Conservation (phyloP, 2,888 invertebrate species). For the Eupithecia exiguata region DNA sequence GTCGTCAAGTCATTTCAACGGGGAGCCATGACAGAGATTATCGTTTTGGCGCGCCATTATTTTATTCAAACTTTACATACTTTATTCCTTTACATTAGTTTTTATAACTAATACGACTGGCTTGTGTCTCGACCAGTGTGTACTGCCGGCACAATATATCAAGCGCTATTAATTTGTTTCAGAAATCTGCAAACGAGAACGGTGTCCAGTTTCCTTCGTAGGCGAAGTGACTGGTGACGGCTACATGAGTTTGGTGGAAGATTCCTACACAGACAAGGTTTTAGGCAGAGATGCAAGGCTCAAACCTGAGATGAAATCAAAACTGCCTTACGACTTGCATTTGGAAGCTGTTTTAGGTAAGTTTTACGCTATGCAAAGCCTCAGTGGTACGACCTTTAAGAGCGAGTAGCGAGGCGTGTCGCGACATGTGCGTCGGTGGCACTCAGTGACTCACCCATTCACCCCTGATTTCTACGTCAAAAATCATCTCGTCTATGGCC, state of each 20-base stretch:
- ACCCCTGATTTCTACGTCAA: background rate
- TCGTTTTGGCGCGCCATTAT: too few species aligned
- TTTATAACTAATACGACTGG: too few species aligned
- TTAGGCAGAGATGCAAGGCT: conserved; percentile 66
- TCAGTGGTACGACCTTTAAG: too few species aligned
- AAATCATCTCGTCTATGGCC: background rate
- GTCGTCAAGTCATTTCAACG: too few species aligned
- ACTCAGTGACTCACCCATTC: background rate
- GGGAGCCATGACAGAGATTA: too few species aligned
- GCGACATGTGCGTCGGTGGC: background rate
- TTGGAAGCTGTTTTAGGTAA: conserved; percentile 93
- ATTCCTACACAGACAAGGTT: conserved; percentile 74
- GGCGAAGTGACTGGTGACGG: conserved; percentile 96
- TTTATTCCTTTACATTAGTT: too few species aligned
- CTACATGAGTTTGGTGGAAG: conserved; percentile 88
- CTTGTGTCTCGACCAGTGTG: too few species aligned
- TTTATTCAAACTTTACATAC: too few species aligned
- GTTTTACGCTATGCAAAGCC: conserved; percentile 1
- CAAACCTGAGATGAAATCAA: conserved; percentile 65
- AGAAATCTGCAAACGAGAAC: conserved; percentile 92
- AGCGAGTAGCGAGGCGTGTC: too few species aligned
- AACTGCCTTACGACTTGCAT: conserved; percentile 93
- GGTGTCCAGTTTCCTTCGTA: conserved; percentile 96
- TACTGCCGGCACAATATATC: too few species aligned
- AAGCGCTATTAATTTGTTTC: conserved; percentile 31